Percentiles rank a stretch among this genome's conserved stretches.
These are phyloP conservation scores for Drosophila subobscura DNA, from an alignment of 1,140 invertebrate genomes.

Conservation along the genomic window DNA sequence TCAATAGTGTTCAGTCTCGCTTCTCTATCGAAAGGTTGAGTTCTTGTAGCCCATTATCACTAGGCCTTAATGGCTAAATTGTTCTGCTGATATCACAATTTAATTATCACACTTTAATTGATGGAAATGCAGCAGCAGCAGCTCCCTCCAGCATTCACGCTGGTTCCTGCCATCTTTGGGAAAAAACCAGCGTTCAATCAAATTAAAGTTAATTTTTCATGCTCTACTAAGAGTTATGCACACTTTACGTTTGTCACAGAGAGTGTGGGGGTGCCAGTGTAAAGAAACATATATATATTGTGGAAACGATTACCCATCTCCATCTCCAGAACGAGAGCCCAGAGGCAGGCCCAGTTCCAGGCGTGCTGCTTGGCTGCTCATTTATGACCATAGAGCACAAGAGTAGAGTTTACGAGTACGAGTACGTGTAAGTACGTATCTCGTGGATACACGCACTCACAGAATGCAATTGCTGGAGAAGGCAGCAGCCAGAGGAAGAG, in stretches of 20 bases:
- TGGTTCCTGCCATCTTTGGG: slow-evolving; percentile 22
- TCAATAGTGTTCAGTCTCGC: not conserved
- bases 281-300: slow-evolving; percentile 7
- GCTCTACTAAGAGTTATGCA: slow-evolving; percentile 65
- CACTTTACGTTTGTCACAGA: slow-evolving; percentile 55
- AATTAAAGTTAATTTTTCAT: slow-evolving; percentile 66
- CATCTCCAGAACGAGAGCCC: slow-evolving; percentile 33
- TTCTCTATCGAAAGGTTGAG: not conserved
- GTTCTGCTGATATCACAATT: slow-evolving; percentile 47
- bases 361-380: slow-evolving; percentile 74
- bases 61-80: slow-evolving; percentile 48
- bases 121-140: slow-evolving; percentile 32
- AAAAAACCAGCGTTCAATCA: slow-evolving; percentile 36
- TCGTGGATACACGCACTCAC: slow-evolving; percentile 24
- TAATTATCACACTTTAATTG: slow-evolving; percentile 62
- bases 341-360: slow-evolving; percentile 9
- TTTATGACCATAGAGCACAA: slow-evolving; percentile 73
- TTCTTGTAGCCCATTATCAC: slow-evolving; percentile 21
- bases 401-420: slow-evolving; percentile 47
- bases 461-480: slow-evolving; percentile 37
- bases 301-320: slow-evolving; percentile 32
- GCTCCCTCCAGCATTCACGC: not conserved
- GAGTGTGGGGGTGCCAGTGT: not conserved
- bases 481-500: not conserved
- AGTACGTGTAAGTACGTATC: slow-evolving; percentile 35